Evolutionary conservation across 2,797 vertebrate species (phyloP).

Genomic region (Lophius americanus): DNA sequence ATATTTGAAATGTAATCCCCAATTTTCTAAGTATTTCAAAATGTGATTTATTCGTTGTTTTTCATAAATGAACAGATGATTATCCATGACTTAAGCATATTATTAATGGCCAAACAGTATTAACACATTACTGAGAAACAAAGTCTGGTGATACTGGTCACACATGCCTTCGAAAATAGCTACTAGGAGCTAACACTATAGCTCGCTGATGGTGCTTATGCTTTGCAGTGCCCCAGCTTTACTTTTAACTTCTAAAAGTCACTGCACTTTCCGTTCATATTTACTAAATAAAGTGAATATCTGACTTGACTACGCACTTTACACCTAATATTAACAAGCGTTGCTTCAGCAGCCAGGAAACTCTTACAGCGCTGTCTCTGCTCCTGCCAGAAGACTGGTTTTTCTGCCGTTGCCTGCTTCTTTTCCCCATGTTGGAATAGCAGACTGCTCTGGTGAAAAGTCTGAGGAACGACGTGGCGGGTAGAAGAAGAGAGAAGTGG

Average conservation of each 20-base stretch:
- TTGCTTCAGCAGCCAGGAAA: not conserved
- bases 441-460: conserved; percentile 56
- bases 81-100: too few relatives aligned
- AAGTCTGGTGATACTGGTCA: not conserved
- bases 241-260: not conserved
- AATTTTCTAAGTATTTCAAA: too few relatives aligned
- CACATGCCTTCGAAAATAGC: conserved; percentile 1
- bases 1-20: too few relatives aligned
- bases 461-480: conserved; percentile 43
- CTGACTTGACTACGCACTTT: not conserved
- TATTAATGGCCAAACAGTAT: too few relatives aligned
- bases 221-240: not conserved
- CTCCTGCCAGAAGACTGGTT: conserved; percentile 63
- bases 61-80: too few relatives aligned
- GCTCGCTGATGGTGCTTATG: not conserved
- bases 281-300: not conserved
- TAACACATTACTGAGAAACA: too few relatives aligned
- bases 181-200: not conserved
- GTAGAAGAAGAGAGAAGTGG: fast-evolving
- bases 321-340: conserved; percentile 15
- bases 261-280: fast-evolving
- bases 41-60: too few relatives aligned
- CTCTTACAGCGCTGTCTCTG: conserved; percentile 83
- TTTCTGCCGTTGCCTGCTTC: conserved; percentile 81
- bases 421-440: conserved; percentile 78